Evolutionary conservation across 2,113 vertebrate species (phyloP).

Genomic region (Melanocharis versteri): DNA sequence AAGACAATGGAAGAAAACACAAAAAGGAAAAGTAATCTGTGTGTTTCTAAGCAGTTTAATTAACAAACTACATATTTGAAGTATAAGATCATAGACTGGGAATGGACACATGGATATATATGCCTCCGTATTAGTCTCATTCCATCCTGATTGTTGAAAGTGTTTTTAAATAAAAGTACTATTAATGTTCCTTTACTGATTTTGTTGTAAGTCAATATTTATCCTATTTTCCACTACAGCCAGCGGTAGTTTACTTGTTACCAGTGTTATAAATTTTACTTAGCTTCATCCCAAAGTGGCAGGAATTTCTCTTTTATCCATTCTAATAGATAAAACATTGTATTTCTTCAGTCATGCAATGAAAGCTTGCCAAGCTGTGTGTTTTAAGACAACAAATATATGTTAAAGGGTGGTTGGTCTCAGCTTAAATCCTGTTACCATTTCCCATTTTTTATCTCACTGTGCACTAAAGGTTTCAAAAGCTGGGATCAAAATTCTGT

Average conservation of each 20-base stretch:
- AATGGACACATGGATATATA: not conserved
- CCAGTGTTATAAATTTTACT: not conserved
- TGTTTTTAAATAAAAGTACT: not conserved
- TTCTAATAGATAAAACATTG: not conserved
- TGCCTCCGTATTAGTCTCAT: not conserved
- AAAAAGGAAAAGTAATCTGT: not conserved
- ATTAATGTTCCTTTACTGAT: not conserved
- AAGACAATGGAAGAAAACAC: not conserved
- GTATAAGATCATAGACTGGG: not conserved
- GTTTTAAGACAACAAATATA: not conserved
- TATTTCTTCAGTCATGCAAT: not conserved
- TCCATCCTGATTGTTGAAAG: not conserved
- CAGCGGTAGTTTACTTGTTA: not conserved
- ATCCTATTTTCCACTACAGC: not conserved
- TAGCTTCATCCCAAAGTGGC: not conserved
- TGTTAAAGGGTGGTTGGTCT: not conserved
- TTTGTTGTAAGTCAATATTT: not conserved
- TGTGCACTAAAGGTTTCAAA: not conserved
- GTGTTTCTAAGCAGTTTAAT: not conserved
- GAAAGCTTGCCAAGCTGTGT: not conserved
- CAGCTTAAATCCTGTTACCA: not conserved
- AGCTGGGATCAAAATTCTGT: not conserved
- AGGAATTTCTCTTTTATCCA: not conserved
- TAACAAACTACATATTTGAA: not conserved
- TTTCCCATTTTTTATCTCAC: not conserved